Evolutionary conservation across 2,797 vertebrate genomes (phyloP).

Genomic region (Oreortyx pictus): DNA sequence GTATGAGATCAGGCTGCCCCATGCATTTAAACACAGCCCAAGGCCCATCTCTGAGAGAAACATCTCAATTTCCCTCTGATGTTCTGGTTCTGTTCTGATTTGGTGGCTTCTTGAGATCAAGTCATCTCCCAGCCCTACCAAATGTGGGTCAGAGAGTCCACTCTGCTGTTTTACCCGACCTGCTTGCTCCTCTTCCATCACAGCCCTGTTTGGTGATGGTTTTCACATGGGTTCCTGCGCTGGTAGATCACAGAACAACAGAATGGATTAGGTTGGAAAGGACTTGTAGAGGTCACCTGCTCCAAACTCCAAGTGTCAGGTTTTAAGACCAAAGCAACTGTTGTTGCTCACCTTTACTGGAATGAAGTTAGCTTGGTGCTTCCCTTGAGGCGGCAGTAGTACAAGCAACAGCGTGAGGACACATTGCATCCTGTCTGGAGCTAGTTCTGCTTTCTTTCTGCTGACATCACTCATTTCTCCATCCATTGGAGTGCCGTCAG

Average conservation of each 20-base stretch:
- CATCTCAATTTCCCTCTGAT: not conserved
- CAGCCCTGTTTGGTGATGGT: not conserved
- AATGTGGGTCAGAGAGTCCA: rapidly evolving
- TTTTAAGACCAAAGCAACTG: not conserved
- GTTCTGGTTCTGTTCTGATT: not conserved
- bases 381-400: not conserved
- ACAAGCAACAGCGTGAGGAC: not conserved
- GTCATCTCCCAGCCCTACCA: not conserved
- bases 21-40: not conserved
- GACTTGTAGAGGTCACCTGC: not conserved
- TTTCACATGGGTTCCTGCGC: rapidly evolving
- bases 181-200: not conserved
- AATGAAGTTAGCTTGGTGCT: not conserved
- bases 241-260: not conserved
- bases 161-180: rapidly evolving
- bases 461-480: rapidly evolving
- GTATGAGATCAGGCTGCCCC: not conserved
- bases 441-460: not conserved
- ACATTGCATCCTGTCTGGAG: rapidly evolving
- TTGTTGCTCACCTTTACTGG: not conserved
- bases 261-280: not conserved
- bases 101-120: rapidly evolving
- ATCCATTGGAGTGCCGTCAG: not conserved
- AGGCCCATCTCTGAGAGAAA: not conserved
- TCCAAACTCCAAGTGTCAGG: not conserved